phyloP scores from a whole-genome alignment of 2,797 vertebrate genomes.

The Acestrorhynchus altus region DNA sequence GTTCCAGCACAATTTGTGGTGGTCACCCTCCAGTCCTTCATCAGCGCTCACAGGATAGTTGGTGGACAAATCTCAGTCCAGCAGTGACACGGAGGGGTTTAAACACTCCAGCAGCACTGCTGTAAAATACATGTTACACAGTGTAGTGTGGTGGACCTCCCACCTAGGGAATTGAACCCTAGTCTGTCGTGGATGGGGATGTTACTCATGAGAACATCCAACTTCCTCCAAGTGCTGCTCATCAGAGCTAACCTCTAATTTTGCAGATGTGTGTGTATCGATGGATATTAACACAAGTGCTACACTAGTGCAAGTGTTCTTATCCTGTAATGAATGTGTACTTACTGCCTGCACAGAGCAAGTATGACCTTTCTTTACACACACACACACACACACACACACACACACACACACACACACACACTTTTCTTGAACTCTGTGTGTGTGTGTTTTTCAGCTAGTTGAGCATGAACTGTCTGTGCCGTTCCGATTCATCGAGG shows the following conservation, averaged over 20 bases:
- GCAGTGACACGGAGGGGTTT: no score
- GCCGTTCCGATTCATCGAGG: constrained; percentile 50
- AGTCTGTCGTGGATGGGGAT: no score
- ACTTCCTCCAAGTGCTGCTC: not conserved
- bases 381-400: constrained; percentile 24
- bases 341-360: constrained; percentile 35
- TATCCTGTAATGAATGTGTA: constrained; percentile 47
- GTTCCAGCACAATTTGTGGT: no score
- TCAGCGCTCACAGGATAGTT: no score
- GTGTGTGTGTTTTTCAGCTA: constrained; percentile 42
- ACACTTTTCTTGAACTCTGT: no score
- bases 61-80: no score
- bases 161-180: no score
- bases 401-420: constrained; percentile 26
- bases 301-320: constrained; percentile 40
- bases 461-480: constrained; percentile 60
- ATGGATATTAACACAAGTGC: constrained; percentile 33
- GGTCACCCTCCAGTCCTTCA: no score
- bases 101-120: no score
- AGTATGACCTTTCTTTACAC: constrained; percentile 49
- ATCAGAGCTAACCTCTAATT: not conserved
- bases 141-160: no score
- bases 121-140: no score
- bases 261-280: constrained; percentile 6
- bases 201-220: not conserved